Base-by-base conservation (phyloP, 2,113 vertebrate species). In the Empidonax traillii region DNA sequence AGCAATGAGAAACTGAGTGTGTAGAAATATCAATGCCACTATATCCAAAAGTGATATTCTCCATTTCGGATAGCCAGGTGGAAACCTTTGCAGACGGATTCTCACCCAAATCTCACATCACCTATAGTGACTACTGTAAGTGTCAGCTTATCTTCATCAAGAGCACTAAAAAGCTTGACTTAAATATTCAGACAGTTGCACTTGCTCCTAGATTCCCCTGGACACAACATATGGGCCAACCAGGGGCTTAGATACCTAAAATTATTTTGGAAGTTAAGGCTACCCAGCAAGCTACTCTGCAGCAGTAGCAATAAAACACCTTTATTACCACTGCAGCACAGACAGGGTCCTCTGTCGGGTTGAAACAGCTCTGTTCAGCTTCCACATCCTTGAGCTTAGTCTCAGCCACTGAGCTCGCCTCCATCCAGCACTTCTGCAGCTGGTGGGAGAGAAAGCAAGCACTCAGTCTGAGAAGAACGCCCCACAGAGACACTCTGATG, bases 231-330 rank as follows among this genome's bases (percentile, higher is more conserved):
- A 39, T 4, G 21, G 49, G 41, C 33, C 37, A 92, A 61, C 5
- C 12, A 61, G 35, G 62, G 74, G 31, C n/a, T 78, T 15, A 51
- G 23, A 18, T 20, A 92, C 8, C 53, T 62, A 72, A 44, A 81
- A 81, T 43, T 90, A 83, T 30, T 89, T 67, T 69, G 56, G 68
- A 86, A 87, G 74, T 4, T 81, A 39, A 96, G 12, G 65, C 44
- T 65, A 85, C 21, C 28, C 52, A 84, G 65, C 68, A 84, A 77
- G 53, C 15, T 81, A 81, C n/a, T 52, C 47, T 46, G 62, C 75
- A 86, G 67, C 44, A 59, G 10, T 21, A 59, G 30, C 63, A 78
- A 66, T 5, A 82, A 75, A 94, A 44, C 33, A 61, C 18, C n/a
- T 46, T 58, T 58, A 59, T 30, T 77, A 84, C 35, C 31, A 10